Conservation (phyloP, 1,140 invertebrate genomes). For the Metaphire vulgaris region DNA sequence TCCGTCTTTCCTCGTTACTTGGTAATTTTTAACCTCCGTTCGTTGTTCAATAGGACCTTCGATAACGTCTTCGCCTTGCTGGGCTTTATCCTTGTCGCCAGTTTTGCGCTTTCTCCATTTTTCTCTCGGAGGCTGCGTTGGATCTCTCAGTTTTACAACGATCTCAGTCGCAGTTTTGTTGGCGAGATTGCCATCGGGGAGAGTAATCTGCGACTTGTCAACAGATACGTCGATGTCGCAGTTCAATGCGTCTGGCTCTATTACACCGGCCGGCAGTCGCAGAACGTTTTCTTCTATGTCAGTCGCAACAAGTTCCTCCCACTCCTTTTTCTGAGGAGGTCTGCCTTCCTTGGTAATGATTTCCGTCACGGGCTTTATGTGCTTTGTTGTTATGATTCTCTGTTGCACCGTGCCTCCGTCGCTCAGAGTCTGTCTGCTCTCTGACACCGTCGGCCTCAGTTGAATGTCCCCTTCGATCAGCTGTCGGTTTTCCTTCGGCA, state of each 20-base stretch:
- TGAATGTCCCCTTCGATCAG: conserved; percentile 13
- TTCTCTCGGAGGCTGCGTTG: background rate
- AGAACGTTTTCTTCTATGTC: conserved; percentile 18
- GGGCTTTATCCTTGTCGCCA: background rate
- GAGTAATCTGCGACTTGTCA: background rate
- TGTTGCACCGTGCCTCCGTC: conserved; percentile 12
- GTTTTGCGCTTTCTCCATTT: background rate
- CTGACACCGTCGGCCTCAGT: background rate
- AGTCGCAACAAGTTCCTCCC: conserved; percentile 6
- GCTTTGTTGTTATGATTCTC: conserved; percentile 12
- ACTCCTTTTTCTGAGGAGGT: background rate
- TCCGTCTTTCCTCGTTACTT: background rate
- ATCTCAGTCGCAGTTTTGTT: background rate
- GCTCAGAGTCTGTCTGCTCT: background rate
- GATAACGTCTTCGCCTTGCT: background rate
- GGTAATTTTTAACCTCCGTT: background rate
- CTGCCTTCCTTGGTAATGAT: conserved; percentile 10
- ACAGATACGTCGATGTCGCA: conserved; percentile 2
- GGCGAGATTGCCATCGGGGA: background rate
- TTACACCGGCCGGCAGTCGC: conserved; percentile 7
- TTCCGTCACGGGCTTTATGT: conserved; percentile 6
- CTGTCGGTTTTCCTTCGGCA: background rate
- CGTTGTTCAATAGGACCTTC: background rate
- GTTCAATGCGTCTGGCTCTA: conserved; percentile 9
- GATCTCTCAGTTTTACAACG: background rate